Evolutionary conservation across 2,113 vertebrate genomes (phyloP), one percentile per base, ranked within the genome.

Genomic region (Oryzias celebensis): DNA sequence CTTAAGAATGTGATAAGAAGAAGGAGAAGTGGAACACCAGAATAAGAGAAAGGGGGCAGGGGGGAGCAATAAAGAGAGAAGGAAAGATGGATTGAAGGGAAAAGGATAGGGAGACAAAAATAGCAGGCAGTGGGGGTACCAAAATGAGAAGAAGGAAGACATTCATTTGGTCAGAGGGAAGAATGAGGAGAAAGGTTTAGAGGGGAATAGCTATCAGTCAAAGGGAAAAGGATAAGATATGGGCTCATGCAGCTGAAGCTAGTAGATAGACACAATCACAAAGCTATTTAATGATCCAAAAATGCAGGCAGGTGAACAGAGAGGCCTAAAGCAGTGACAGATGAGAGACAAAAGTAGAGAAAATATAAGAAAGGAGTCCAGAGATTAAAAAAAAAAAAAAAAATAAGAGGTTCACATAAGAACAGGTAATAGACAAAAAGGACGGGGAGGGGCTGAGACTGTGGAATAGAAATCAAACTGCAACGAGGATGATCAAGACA

Each of bases 281-380:
- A 64, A 66, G 65, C 62, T 81, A 85, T 88, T 89, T 87, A 84
- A 86, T 84, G 79, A 75, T 82, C 82, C 77, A 71, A 87, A 87
- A 84, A 62, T 83, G 83, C 87, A 83, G 83, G 58, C 62, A 81
- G 75, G 75, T 83, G 71, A 68, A 59, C 46, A 76, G 55, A 71
- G 59, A 70, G 67, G 48, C 41, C 73, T 73, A 68, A 28, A 46
- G 64, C 66, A 51, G 36, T 36, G 36, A 12, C 10, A 36, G 7
- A 36, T 36, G 36, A 36, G 12, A 67, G 47, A 31, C 28, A 69
- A 53, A 66, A 56, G 57, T 45, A 63, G 70, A 56, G 48, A 24
- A 48, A 46, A 46, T 10, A 23, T 3, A 12, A 44, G 42, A 41
- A 52, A 52, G 47, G 14, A 13, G 15, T 43, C 14, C 7, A 44